Evolutionary conservation across 2,797 vertebrate species (phyloP), one percentile per base, ranked within the genome.

Genomic region (Tragelaphus oryx): DNA sequence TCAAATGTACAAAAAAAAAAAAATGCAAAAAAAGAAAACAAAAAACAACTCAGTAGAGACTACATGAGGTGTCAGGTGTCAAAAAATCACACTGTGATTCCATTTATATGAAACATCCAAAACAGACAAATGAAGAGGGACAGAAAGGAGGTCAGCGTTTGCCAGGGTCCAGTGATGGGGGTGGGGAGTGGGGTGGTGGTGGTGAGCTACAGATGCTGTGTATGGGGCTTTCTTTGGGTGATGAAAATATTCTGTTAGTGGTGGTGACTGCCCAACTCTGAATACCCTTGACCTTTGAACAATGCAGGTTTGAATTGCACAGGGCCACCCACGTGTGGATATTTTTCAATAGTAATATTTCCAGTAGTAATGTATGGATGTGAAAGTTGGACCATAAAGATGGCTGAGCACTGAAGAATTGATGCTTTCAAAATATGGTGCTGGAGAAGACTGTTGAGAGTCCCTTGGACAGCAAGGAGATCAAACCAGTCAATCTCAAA

Each of bases 221-320:
- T 10, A 5, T 2, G 12, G 18, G 37, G 6, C 44, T 86, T 85
- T n/a, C 75, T 50, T 65, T 57, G 11, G 50, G 44, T 16, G 17
- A 78, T 2, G 52, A 44, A 55, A 54, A 71, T 55, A 18, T 26
- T 57, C 41, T 46, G 37, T 59, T 30, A 6, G 71, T 54, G 22
- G 11, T 13, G 3, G 71, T 11, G 17, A 48, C 0, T 37, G 12
- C 4, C n/a, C 5, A 22, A 8, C 17, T 26, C 44, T 57, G 57
- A 52, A 65, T 37, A 59, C 4, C 50, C 17, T 55, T 54, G 78
- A 24, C 78, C 50, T 52, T 26, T 80, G n/a, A 37, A 37, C 50
- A 37, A 14, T 2, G n/a, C 78, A 54, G n/a, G n/a, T 16, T 8
- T 54, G 78, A 54, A 33, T 0, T 54, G 50, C 2, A 22, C n/a